Conservation (phyloP, 2,888 invertebrate genomes). For the Lasioglossum calceatum region DNA sequence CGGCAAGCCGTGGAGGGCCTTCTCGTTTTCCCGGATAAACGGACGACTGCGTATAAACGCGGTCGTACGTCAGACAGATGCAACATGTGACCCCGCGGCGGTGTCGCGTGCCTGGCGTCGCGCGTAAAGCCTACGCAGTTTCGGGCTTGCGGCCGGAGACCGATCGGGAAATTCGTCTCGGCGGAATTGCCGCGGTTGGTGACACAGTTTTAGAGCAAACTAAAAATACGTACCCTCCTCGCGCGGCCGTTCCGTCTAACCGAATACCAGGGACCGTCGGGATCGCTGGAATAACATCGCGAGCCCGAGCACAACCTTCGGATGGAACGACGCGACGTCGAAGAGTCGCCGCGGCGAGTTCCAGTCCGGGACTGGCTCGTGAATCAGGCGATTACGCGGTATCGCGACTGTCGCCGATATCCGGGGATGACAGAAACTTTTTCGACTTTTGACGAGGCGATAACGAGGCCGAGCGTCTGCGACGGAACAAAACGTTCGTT, state of each 20-base stretch:
- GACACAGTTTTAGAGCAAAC: conserved; percentile 72
- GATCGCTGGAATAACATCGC: neutral
- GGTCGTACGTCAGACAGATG: neutral
- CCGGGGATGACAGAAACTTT: neutral
- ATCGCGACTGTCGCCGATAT: neutral
- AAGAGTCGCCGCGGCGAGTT: neutral
- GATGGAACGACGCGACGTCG: neutral
- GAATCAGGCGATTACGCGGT: neutral
- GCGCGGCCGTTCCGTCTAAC: neutral
- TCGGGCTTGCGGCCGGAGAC: neutral
- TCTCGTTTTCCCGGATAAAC: neutral
- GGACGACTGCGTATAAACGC: neutral
- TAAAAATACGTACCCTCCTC: conserved; percentile 73
- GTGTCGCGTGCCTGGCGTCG: neutral
- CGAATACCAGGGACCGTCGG: conserved; percentile 1
- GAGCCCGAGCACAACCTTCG: neutral
- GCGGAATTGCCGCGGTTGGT: conserved; percentile 31
- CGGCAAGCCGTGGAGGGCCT: neutral
- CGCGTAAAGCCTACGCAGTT: neutral
- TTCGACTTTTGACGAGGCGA: neutral
- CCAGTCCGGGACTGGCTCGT: neutral
- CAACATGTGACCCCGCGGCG: neutral
- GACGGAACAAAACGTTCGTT: neutral
- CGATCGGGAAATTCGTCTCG: conserved; percentile 26
- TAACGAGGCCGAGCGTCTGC: neutral